These are phyloP conservation scores for Oplegnathus fasciatus DNA, from an alignment of 2,113 vertebrate genomes.

Conservation along the genomic window DNA sequence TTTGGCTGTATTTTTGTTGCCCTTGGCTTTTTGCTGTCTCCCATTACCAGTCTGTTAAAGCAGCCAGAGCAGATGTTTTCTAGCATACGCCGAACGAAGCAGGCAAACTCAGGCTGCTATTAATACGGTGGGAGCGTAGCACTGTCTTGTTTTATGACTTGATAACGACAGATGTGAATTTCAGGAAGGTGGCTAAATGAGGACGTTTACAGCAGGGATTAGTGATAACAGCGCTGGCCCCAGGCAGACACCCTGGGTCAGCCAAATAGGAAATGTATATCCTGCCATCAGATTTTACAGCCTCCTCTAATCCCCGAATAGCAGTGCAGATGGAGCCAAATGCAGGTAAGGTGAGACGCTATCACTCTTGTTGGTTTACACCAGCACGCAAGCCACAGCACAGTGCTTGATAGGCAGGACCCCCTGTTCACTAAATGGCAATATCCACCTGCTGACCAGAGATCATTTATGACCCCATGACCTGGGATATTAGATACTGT, in stretches of 20 bases:
- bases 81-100: conserved; percentile 37
- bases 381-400: conserved; percentile 31
- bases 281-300: conserved; percentile 71
- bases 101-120: conserved; percentile 50
- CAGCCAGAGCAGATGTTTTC: conserved; percentile 69
- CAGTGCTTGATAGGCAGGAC: conserved; percentile 13
- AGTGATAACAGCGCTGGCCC: conserved; percentile 49
- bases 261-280: conserved; percentile 71
- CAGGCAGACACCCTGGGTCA: conserved; percentile 33
- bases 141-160: conserved; percentile 69
- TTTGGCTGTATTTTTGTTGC: conserved; percentile 57
- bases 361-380: conserved; percentile 55
- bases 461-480: conserved; percentile 18
- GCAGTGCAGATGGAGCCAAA: conserved; percentile 67
- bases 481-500: conserved; percentile 24
- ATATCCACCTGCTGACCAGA: conserved; percentile 49
- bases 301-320: conserved; percentile 63
- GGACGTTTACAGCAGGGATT: conserved; percentile 70
- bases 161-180: conserved; percentile 69
- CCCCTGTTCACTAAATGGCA: conserved; percentile 23
- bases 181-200: conserved; percentile 67
- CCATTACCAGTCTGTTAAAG: conserved; percentile 54
- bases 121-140: conserved; percentile 41
- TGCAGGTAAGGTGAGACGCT: conserved; percentile 59
- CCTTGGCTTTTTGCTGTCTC: conserved; percentile 53